A percentile compares a stretch with the other conserved stretches of the same genome.
phyloP scores from a whole-genome alignment of 2,797 vertebrate species.

The Stomatorhinus walkeri region DNA sequence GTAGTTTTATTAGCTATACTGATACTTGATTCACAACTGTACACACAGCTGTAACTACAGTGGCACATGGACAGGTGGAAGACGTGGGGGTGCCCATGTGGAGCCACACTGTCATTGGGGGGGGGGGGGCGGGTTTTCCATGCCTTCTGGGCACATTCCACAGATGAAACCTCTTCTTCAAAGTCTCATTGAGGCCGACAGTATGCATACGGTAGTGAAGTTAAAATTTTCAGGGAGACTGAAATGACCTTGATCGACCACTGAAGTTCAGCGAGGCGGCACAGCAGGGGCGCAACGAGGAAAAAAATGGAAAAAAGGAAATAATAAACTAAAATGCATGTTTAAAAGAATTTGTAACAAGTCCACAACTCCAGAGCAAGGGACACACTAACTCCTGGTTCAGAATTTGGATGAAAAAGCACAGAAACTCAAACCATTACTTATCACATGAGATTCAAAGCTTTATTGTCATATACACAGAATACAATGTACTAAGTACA shows the following conservation, averaged over 20 bases:
- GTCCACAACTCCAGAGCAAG: background rate
- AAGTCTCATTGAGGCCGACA: slow-evolving; percentile 20
- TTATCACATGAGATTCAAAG: background rate
- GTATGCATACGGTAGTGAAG: slow-evolving; percentile 1
- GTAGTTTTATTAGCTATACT: background rate
- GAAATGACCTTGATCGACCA: background rate
- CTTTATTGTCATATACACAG: background rate
- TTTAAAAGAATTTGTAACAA: background rate
- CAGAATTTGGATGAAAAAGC: background rate
- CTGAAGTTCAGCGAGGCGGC: background rate
- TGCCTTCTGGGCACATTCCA: background rate
- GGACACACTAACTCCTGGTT: background rate
- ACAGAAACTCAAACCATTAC: background rate
- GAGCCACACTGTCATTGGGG: background rate
- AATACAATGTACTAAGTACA: background rate
- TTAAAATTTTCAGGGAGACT: slow-evolving; percentile 13
- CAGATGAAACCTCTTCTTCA: background rate
- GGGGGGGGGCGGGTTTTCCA: background rate
- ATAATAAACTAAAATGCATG: background rate
- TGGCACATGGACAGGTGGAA: background rate
- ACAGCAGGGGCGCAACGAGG: background rate
- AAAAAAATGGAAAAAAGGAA: background rate
- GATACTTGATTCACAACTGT: background rate
- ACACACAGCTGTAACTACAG: background rate
- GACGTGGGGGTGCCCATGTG: background rate